These are phyloP conservation scores for Spisula subtruncata DNA, from an alignment of 2,888 invertebrate species.

Conservation along the genomic window DNA sequence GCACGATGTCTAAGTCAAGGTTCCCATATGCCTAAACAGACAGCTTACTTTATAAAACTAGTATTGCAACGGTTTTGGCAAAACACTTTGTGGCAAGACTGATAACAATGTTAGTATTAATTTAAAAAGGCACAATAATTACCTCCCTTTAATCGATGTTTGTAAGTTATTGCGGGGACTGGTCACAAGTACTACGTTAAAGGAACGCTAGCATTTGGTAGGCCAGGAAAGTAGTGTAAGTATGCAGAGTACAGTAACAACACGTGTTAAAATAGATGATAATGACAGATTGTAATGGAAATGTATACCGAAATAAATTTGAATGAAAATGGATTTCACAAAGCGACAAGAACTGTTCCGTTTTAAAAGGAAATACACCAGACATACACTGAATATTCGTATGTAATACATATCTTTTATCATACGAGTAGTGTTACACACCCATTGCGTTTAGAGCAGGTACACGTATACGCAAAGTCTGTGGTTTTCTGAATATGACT, in stretches of 20 bases:
- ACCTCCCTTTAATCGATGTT: constrained; percentile 24
- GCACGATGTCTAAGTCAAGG: too few relatives aligned
- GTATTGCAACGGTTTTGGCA: neutral
- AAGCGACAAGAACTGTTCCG: neutral
- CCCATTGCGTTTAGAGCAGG: neutral
- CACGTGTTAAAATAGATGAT: neutral
- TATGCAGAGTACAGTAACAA: neutral
- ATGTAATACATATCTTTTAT: neutral
- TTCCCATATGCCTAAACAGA: neutral
- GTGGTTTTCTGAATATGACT: neutral
- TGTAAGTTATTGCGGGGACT: neutral
- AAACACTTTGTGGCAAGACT: constrained; percentile 35
- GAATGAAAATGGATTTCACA: constrained; percentile 25
- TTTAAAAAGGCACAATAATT: constrained; percentile 48
- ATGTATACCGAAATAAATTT: neutral
- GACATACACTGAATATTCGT: neutral
- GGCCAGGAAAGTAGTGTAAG: neutral
- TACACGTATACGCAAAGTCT: neutral
- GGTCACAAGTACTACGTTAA: neutral
- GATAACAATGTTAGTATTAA: constrained; percentile 15
- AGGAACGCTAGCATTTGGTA: neutral
- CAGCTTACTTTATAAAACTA: neutral
- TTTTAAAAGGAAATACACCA: neutral
- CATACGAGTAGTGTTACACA: neutral
- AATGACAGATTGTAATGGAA: neutral